A percentile compares a stretch with the other conserved stretches of the same genome.
These are phyloP conservation scores for Erythrocercus mccallii DNA, from an alignment of 2,113 vertebrate species.

Conservation along the genomic window DNA sequence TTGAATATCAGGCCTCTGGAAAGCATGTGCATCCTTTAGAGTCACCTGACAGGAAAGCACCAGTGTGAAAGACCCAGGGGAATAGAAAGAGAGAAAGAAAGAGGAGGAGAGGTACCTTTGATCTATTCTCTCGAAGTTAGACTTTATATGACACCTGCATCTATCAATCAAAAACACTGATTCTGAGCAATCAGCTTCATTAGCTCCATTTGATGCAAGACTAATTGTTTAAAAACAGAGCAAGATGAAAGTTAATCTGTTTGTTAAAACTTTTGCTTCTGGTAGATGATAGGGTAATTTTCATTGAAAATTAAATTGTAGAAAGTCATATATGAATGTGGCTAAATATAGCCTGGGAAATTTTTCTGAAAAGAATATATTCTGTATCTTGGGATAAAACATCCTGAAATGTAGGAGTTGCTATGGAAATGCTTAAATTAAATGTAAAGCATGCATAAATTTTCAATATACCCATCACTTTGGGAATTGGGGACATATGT, in stretches of 20 bases:
- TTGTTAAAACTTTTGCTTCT: constrained; percentile 5
- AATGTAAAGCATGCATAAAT: constrained; percentile 55
- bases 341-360: constrained; percentile 41
- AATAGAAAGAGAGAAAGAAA: not conserved
- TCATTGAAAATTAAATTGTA: constrained; percentile 27
- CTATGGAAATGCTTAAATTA: constrained; percentile 53
- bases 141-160: not conserved
- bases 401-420: constrained; percentile 36
- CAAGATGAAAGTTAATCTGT: not conserved
- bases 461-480: constrained; percentile 16
- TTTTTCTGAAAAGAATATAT: constrained; percentile 6
- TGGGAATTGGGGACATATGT: not conserved
- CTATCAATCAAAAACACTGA: not conserved
- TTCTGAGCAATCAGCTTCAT: not conserved
- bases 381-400: not conserved
- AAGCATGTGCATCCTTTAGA: not conserved
- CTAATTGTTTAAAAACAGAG: not conserved
- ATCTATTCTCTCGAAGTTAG: not conserved
- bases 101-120: not conserved
- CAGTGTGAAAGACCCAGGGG: not conserved
- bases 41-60: not conserved
- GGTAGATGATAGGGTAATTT: not conserved
- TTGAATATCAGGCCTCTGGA: not conserved
- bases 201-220: not conserved
- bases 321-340: constrained; percentile 14